phyloP scores from a whole-genome alignment of 2,797 vertebrate genomes.

The Crocidura indochinensis region DNA sequence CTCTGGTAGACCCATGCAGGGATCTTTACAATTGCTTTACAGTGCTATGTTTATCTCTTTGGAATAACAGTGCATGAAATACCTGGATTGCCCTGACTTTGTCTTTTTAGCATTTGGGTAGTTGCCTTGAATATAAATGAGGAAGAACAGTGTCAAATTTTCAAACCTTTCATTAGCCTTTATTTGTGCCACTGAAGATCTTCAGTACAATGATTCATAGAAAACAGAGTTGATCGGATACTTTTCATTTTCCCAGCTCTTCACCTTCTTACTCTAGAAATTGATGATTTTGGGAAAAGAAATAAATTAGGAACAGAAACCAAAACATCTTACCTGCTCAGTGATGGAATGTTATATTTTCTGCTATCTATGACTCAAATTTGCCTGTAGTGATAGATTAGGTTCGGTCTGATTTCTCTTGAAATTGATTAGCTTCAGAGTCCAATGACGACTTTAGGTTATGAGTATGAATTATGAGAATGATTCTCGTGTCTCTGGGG shows the following conservation, averaged over 20 bases:
- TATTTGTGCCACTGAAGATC: conserved; percentile 25
- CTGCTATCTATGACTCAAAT: not conserved
- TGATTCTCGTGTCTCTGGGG: not conserved
- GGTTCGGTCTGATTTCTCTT: not conserved
- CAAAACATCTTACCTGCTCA: conserved; percentile 15
- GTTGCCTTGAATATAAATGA: not conserved
- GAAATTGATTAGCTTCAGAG: conserved; percentile 19
- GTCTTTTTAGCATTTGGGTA: conserved; percentile 31
- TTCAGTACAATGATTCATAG: conserved; percentile 27
- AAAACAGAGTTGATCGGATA: conserved; percentile 13
- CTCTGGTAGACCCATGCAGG: not conserved
- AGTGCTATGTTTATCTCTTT: conserved; percentile 35
- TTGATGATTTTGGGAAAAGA: conserved; percentile 26
- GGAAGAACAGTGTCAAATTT: conserved; percentile 13
- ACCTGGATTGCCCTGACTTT: conserved; percentile 10
- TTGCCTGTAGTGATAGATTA: not conserved
- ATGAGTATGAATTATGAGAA: conserved; percentile 38
- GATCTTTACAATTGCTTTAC: not conserved
- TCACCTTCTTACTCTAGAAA: conserved; percentile 37
- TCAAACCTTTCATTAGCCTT: not conserved
- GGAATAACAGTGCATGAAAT: conserved; percentile 33
- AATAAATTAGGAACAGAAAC: conserved; percentile 35
- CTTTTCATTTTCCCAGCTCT: conserved; percentile 42
- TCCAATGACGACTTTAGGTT: not conserved
- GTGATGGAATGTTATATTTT: not conserved